A percentile compares a stretch with the other conserved stretches of the same genome.
These are phyloP conservation scores for Amorpha juglandis DNA, from an alignment of 2,888 invertebrate genomes.

Conservation along the genomic window DNA sequence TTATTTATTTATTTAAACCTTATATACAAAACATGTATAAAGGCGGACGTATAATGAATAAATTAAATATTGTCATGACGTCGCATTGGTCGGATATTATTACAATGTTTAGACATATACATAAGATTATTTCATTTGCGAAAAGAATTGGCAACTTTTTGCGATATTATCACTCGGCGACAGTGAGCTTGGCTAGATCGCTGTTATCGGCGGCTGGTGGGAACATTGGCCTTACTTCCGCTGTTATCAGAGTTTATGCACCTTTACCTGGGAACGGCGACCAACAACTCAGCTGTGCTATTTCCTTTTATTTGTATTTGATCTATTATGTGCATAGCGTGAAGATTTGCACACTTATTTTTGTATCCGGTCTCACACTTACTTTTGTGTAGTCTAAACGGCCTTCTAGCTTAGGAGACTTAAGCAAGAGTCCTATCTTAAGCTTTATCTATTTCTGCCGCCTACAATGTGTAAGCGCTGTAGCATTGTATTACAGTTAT, in stretches of 20 bases:
- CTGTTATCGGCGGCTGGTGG: constrained; percentile 65
- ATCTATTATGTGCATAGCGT: neutral
- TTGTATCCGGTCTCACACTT: neutral
- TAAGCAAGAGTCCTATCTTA: too few relatives aligned
- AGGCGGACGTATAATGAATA: too few relatives aligned
- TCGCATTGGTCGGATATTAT: too few relatives aligned
- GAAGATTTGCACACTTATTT: neutral
- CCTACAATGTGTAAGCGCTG: too few relatives aligned
- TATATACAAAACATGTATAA: too few relatives aligned
- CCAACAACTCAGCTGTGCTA: constrained; percentile 60
- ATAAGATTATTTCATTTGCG: neutral
- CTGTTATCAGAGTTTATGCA: constrained; percentile 76
- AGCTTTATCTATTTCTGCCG: too few relatives aligned
- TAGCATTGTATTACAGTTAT: too few relatives aligned
- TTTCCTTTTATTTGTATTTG: constrained; percentile 30
- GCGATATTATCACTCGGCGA: constrained; percentile 31
- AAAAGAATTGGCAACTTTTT: constrained; percentile 14
- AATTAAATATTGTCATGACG: too few relatives aligned
- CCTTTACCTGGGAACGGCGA: constrained; percentile 70
- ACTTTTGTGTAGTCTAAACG: neutral
- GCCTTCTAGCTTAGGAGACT: too few relatives aligned
- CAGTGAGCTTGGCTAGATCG: constrained; percentile 55
- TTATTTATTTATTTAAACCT: too few relatives aligned
- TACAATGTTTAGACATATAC: too few relatives aligned
- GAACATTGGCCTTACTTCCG: constrained; percentile 79